Conservation (phyloP, 2,888 invertebrate species). For the Carterocephalus palaemon region DNA sequence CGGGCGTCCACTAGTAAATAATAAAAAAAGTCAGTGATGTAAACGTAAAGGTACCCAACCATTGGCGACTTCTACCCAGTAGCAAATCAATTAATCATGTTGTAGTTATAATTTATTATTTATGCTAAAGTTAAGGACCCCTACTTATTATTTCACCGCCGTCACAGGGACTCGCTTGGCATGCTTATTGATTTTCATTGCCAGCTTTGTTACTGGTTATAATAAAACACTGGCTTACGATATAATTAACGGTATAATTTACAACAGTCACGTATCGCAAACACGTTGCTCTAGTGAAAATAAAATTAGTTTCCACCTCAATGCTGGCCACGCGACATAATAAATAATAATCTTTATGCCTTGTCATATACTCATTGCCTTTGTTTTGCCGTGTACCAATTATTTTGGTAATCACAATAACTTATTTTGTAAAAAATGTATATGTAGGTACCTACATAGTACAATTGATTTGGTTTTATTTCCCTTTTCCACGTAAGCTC, state of each 20-base stretch:
- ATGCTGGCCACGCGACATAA: slow-evolving; percentile 56
- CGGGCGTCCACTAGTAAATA: too few species aligned
- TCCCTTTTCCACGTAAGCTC: too few species aligned
- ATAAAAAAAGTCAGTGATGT: too few species aligned
- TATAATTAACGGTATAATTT: slow-evolving; percentile 69
- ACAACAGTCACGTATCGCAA: slow-evolving; percentile 59
- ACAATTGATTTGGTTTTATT: slow-evolving; percentile 4
- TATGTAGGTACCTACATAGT: too few species aligned
- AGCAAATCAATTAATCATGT: too few species aligned
- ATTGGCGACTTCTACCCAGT: too few species aligned
- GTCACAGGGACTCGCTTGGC: slow-evolving; percentile 13
- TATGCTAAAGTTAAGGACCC: too few species aligned
- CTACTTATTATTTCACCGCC: slow-evolving; percentile 13
- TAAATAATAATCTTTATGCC: slow-evolving; percentile 61
- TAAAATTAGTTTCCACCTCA: slow-evolving; percentile 50
- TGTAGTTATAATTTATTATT: too few species aligned
- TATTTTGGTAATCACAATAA: slow-evolving; percentile 16
- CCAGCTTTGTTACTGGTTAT: slow-evolving; percentile 52
- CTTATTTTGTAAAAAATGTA: slow-evolving; percentile 3
- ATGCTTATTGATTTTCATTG: slow-evolving; percentile 48
- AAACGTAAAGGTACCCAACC: too few species aligned
- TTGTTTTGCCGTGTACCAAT: slow-evolving; percentile 21
- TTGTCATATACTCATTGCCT: slow-evolving; percentile 24
- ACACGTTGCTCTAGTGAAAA: slow-evolving; percentile 67
- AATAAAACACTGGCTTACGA: slow-evolving; percentile 53